phyloP scores from a whole-genome alignment of 2,797 vertebrate genomes.

The Megalops cyprinoides region DNA sequence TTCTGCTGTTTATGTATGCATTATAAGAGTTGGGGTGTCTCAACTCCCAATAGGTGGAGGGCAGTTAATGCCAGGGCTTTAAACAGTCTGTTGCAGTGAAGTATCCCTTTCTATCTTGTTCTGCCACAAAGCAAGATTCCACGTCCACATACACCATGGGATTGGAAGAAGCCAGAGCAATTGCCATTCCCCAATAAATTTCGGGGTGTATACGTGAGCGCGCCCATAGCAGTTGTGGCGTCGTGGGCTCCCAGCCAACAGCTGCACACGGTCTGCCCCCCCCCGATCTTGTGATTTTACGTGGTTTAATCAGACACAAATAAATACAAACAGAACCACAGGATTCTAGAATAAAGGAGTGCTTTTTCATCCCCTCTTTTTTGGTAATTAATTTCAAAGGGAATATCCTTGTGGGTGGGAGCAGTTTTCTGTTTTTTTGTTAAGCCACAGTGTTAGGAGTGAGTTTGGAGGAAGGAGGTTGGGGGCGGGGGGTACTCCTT shows the following conservation, averaged over 20 bases:
- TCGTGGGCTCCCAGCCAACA: background rate
- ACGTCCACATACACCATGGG: too few species aligned
- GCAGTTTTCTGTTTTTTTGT: conserved; percentile 53
- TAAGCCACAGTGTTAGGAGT: conserved; percentile 30
- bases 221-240: background rate
- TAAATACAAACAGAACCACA: background rate
- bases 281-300: background rate
- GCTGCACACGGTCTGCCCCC: background rate
- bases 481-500: conserved; percentile 45
- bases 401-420: conserved; percentile 56
- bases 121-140: too few species aligned
- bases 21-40: background rate
- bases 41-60: background rate
- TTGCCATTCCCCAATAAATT: too few species aligned
- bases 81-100: too few species aligned
- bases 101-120: too few species aligned
- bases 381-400: conserved; percentile 65
- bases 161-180: too few species aligned
- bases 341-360: background rate
- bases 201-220: too few species aligned
- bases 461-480: conserved; percentile 26
- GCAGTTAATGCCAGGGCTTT: too few species aligned
- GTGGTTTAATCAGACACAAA: background rate
- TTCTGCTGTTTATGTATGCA: background rate
- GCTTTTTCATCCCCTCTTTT: conserved; percentile 39